Base-by-base conservation (phyloP, 2,113 vertebrate genomes). In the Ibidorhyncha struthersii region DNA sequence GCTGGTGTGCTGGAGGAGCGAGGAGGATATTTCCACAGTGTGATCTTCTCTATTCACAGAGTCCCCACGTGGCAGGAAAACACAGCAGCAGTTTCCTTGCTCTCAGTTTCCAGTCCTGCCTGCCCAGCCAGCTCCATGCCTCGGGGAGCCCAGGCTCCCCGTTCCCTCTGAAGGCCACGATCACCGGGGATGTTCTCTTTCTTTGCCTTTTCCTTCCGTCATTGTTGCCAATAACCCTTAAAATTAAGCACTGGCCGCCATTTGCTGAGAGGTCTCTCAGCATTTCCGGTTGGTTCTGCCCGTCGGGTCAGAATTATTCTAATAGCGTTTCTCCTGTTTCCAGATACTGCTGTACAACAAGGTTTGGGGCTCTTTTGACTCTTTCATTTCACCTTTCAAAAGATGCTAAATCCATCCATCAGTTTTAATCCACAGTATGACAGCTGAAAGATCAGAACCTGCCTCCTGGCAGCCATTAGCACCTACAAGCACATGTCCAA, bases 31-130 rank as follows among this genome's bases (percentile, higher is more conserved):
- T 93, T 95, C 91, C 25, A 14, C 21, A 29, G 65, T 82, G 83
- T 81, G 66, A 87, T 61, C 36, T 65, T 84, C 47, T 82, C 71
- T 89, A n/a, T 82, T 89, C 86, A 55, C 76, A 71, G 47, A 49
- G 32, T 66, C 52, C 21, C 23, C 2, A 0, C 0, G 0, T 18
- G 41, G 36, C 10, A 59, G 73, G 58, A 79, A 91, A 65, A 85
- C 36, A 53, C 36, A 95, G 40, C 62, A 85, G 77, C 94, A 27
- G 38, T 50, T 84, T 86, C 43, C 34, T 59, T 50, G 34, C 45
- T 88, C 76, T 32, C 47, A 22, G 52, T 91, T 96, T 86, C 86
- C 83, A 92, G 73, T 43, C 55, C 77, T 90, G 76, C 76, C 40
- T 89, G 52, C 76, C 53, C 93, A 91, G 55, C 34, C 84, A 80